Percentiles rank a stretch among this genome's conserved stretches.
phyloP scores from a whole-genome alignment of 2,888 invertebrate genomes.

The Mesorhabditis spiculigera region DNA sequence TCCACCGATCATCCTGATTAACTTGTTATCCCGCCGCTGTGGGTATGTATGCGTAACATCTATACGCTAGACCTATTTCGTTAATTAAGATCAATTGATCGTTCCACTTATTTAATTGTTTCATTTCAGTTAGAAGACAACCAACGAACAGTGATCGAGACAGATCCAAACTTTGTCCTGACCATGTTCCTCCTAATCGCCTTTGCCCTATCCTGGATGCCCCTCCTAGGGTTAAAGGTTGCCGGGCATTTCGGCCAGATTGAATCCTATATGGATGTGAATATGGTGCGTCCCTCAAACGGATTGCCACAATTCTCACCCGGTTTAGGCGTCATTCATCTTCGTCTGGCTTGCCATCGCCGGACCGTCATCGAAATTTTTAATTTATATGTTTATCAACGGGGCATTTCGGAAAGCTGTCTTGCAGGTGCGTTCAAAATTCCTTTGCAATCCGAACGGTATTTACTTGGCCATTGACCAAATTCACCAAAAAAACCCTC shows the following conservation, averaged over 20 bases:
- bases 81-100: too few relatives aligned
- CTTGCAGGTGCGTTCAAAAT: background rate
- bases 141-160: conserved; percentile 83
- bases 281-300: conserved; percentile 22
- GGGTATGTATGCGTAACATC: too few relatives aligned
- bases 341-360: conserved; percentile 89
- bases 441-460: background rate
- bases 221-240: conserved; percentile 34
- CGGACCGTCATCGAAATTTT: conserved; percentile 91
- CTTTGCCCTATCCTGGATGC: conserved; percentile 84
- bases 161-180: conserved; percentile 91
- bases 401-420: conserved; percentile 72
- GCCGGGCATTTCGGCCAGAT: conserved; percentile 24
- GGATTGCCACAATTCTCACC: too few relatives aligned
- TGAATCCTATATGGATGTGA: conserved; percentile 26
- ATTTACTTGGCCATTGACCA: background rate
- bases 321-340: conserved; percentile 34
- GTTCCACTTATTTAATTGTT: background rate
- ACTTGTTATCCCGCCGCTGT: too few relatives aligned
- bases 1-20: too few relatives aligned
- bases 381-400: conserved; percentile 83
- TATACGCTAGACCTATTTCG: too few relatives aligned
- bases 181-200: conserved; percentile 84
- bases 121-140: conserved; percentile 69
- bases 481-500: too few relatives aligned